phyloP scores from a whole-genome alignment of 2,113 vertebrate genomes.

The Chascanopsetta lugubris region DNA sequence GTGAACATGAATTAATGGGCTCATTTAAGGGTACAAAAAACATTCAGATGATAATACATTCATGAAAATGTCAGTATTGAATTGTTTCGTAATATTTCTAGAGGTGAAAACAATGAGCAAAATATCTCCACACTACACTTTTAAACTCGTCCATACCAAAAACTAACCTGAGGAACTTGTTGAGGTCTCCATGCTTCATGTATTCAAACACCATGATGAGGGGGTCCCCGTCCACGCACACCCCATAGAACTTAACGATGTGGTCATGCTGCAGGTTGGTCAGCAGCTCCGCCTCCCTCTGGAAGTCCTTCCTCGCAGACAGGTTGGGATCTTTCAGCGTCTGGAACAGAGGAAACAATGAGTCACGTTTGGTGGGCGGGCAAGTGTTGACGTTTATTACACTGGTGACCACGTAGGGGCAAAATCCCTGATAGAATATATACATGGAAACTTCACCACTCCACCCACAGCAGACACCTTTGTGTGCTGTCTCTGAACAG shows the following conservation, averaged over 20 bases:
- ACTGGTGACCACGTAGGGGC: background rate
- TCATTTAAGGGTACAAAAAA: no score
- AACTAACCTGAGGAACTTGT: slow-evolving; percentile 94
- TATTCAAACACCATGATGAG: slow-evolving; percentile 99
- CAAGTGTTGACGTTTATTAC: background rate
- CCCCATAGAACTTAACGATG: slow-evolving; percentile 96
- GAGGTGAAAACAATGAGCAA: no score
- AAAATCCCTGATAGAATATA: background rate
- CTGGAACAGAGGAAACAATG: slow-evolving; percentile 68
- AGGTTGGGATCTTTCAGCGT: slow-evolving; percentile 95
- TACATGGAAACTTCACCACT: background rate
- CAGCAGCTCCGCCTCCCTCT: slow-evolving; percentile 95
- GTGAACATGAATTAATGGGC: no score
- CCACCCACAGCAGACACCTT: background rate
- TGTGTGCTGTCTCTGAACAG: background rate
- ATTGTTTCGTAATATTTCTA: no score
- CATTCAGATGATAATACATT: no score
- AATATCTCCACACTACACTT: no score
- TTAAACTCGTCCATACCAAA: no score
- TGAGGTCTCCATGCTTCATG: slow-evolving; percentile 98
- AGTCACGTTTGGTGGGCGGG: background rate
- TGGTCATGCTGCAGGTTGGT: slow-evolving; percentile 98
- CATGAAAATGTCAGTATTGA: no score
- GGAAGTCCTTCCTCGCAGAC: slow-evolving; percentile 96
- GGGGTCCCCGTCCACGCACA: slow-evolving; percentile 95